Evolutionary conservation across 2,888 invertebrate species (phyloP).

Genomic region (Tenthredo distinguenda): DNA sequence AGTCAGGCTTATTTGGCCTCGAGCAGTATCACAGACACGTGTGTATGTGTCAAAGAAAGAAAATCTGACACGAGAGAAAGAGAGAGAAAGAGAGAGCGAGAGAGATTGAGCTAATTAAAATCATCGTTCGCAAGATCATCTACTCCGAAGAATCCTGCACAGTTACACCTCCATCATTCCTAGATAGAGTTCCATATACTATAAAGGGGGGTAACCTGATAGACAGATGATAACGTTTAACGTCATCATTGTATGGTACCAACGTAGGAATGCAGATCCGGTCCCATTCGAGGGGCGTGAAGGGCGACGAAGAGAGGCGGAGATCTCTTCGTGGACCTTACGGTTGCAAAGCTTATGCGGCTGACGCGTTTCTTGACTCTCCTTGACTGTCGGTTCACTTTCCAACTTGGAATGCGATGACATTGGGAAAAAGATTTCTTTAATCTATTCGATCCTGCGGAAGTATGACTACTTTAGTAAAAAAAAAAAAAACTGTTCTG

Average conservation of each 20-base stretch:
- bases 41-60: background rate
- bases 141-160: background rate
- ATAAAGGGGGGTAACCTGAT: constrained; percentile 19
- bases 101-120: background rate
- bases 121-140: background rate
- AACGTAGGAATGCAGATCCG: constrained; percentile 48
- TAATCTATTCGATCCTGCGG: background rate
- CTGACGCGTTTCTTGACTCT: constrained; percentile 26
- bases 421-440: constrained; percentile 32
- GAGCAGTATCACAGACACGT: background rate
- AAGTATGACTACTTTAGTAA: background rate
- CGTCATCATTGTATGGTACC: constrained; percentile 31
- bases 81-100: background rate
- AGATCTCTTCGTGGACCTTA: constrained; percentile 31
- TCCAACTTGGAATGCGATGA: constrained; percentile 24
- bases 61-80: background rate
- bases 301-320: background rate
- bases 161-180: background rate
- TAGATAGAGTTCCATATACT: background rate
- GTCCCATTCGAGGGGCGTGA: constrained; percentile 40
- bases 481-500: background rate
- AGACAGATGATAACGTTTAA: constrained; percentile 39
- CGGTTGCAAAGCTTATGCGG: background rate
- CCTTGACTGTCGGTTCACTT: constrained; percentile 29
- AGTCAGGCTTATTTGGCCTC: constrained; percentile 38